Conservation (phyloP, 1,140 invertebrate genomes). For the Eurytemora carolleeae region DNA sequence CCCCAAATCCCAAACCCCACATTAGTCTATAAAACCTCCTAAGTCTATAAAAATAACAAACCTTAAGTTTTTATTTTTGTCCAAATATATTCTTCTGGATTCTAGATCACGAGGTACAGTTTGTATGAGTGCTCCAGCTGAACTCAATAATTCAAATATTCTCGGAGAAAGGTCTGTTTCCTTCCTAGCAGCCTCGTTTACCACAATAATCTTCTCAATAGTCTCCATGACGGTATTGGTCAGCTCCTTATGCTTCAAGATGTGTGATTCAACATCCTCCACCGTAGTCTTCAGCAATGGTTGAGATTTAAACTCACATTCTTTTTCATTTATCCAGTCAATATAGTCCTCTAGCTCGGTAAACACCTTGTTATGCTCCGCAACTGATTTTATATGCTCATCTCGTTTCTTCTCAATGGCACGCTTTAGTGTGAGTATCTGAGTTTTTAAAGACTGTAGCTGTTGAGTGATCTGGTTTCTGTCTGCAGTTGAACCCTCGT, state of each 20-base stretch:
- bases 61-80: background rate
- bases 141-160: constrained; percentile 56
- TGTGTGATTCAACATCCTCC: constrained; percentile 53
- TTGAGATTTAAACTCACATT: constrained; percentile 54
- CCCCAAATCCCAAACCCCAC: too few relatives aligned
- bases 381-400: constrained; percentile 64
- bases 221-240: constrained; percentile 18
- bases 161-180: constrained; percentile 54
- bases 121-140: constrained; percentile 48
- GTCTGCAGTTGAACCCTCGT: constrained; percentile 62
- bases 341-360: constrained; percentile 53
- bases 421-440: constrained; percentile 51
- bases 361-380: constrained; percentile 53
- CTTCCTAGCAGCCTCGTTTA: constrained; percentile 27
- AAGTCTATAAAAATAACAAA: too few relatives aligned
- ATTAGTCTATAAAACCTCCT: too few relatives aligned
- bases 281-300: constrained; percentile 56
- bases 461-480: constrained; percentile 67
- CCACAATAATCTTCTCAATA: constrained; percentile 17
- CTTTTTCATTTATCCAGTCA: constrained; percentile 62
- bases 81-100: constrained; percentile 25
- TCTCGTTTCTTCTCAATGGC: constrained; percentile 62
- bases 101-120: constrained; percentile 55
- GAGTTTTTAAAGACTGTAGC: constrained; percentile 61
- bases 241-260: constrained; percentile 46